Evolutionary conservation across 2,888 invertebrate genomes (phyloP).

Genomic region (Agrypnus murinus): DNA sequence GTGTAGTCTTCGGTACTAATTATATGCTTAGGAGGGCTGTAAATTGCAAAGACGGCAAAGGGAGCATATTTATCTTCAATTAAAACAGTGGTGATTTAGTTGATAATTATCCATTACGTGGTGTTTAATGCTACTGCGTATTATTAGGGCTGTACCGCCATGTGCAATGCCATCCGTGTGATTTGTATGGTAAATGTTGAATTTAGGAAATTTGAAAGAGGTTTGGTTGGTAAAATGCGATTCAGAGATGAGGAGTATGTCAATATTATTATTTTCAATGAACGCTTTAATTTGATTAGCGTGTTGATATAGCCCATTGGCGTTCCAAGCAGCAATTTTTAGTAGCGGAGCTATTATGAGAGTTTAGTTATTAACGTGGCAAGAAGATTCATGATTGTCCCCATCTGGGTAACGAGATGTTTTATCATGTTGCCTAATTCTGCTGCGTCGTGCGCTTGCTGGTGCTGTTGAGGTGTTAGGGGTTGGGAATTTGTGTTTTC

Average conservation of each 20-base stretch:
- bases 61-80: conserved; percentile 28
- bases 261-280: conserved; percentile 2
- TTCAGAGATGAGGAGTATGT: conserved; percentile 21
- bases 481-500: neutral
- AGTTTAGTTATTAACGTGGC: conserved; percentile 10
- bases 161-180: too few species aligned
- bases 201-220: conserved; percentile 18
- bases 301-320: too few species aligned
- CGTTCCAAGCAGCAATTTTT: conserved; percentile 9
- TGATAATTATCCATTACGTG: too few species aligned
- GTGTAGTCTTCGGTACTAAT: conserved; percentile 13
- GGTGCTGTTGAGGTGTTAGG: neutral
- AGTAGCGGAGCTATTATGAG: conserved; percentile 15
- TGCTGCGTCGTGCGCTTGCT: neutral
- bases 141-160: conserved; percentile 26
- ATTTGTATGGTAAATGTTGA: conserved; percentile 34
- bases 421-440: conserved; percentile 19
- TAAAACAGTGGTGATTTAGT: conserved; percentile 29
- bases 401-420: conserved; percentile 14
- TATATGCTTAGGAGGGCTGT: too few species aligned
- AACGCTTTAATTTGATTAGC: conserved; percentile 10
- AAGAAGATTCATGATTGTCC: conserved; percentile 25
- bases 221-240: conserved; percentile 20
- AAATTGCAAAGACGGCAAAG: too few species aligned
- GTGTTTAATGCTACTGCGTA: too few species aligned